These are phyloP conservation scores for Gari tellinella DNA, from an alignment of 2,888 invertebrate genomes.

Conservation along the genomic window DNA sequence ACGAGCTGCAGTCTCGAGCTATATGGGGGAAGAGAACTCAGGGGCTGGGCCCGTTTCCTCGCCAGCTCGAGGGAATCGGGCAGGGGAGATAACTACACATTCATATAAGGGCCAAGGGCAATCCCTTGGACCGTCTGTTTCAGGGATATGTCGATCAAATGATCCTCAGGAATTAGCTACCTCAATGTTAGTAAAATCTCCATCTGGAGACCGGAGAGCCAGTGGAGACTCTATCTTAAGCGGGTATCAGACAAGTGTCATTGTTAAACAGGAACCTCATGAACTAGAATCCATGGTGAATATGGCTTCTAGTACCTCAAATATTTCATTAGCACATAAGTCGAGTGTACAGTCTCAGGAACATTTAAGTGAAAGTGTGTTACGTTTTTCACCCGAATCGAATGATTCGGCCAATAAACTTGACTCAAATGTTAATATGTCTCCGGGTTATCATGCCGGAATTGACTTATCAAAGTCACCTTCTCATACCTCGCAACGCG, in stretches of 20 bases:
- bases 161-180: constrained; percentile 65
- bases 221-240: constrained; percentile 47
- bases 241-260: constrained; percentile 66
- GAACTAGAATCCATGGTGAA: constrained; percentile 49
- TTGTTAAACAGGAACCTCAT: constrained; percentile 70
- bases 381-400: constrained; percentile 57
- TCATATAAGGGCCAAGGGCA: constrained; percentile 47
- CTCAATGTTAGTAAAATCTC: constrained; percentile 62
- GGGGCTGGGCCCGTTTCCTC: constrained; percentile 38
- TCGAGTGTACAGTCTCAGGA: constrained; percentile 54
- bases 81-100: constrained; percentile 49
- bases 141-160: constrained; percentile 58
- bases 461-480: constrained; percentile 63
- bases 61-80: constrained; percentile 30
- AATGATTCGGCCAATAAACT: constrained; percentile 45
- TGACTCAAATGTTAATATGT: constrained; percentile 45
- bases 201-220: constrained; percentile 44
- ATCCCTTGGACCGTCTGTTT: constrained; percentile 49
- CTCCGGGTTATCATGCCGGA: constrained; percentile 49
- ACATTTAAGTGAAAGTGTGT: constrained; percentile 42
- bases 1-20: constrained; percentile 75
- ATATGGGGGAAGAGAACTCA: constrained; percentile 67
- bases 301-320: constrained; percentile 27
- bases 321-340: constrained; percentile 30
- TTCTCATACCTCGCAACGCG: constrained; percentile 55